A percentile compares a stretch with the other conserved stretches of the same genome.
Evolutionary conservation across 2,113 vertebrate genomes (phyloP).

Genomic region (Ceyx melanurus): DNA sequence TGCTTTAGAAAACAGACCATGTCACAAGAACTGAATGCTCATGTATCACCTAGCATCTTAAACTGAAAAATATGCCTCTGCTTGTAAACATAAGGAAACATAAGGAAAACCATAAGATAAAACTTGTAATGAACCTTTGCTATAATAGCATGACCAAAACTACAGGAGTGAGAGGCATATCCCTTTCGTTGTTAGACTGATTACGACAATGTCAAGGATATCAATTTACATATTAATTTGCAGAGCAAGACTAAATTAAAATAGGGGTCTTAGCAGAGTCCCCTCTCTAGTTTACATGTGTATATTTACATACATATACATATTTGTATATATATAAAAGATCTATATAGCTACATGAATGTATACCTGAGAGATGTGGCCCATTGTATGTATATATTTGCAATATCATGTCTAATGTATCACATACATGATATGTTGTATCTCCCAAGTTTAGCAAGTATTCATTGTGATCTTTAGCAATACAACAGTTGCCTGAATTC

Average conservation of each 20-base stretch:
- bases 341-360: not conserved
- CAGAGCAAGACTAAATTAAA: not conserved
- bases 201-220: conserved; percentile 13
- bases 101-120: not conserved
- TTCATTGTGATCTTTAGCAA: not conserved
- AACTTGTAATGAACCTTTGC: not conserved
- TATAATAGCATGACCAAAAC: not conserved
- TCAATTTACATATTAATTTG: not conserved
- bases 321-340: not conserved
- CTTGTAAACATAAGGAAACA: not conserved
- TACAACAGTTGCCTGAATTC: not conserved
- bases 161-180: conserved; percentile 8
- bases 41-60: not conserved
- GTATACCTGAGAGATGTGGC: not conserved
- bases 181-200: not conserved
- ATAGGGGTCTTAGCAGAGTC: not conserved
- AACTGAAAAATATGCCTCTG: not conserved
- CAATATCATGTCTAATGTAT: rapidly evolving
- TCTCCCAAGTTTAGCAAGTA: not conserved
- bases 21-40: not conserved
- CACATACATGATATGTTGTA: not conserved
- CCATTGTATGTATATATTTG: not conserved
- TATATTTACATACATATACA: rapidly evolving
- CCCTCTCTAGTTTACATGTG: not conserved
- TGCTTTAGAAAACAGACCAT: conserved; percentile 7